phyloP scores from a whole-genome alignment of 2,797 vertebrate species.

The Smutsia temminckii region DNA sequence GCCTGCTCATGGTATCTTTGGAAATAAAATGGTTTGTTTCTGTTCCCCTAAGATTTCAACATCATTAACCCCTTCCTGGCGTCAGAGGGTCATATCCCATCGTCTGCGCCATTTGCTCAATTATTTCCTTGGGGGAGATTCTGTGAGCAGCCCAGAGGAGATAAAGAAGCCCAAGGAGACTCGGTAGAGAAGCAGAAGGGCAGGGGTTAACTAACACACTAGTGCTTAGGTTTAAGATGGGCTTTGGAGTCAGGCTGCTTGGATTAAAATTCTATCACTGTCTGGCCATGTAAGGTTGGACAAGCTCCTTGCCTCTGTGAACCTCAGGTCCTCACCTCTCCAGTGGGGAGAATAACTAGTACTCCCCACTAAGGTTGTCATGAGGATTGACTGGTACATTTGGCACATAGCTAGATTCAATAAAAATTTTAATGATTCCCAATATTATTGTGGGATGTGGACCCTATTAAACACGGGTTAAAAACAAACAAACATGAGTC shows the following conservation, averaged over 20 bases:
- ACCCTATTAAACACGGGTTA: background rate
- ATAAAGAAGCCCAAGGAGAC: background rate
- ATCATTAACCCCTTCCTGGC: constrained; percentile 26
- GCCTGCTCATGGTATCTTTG: background rate
- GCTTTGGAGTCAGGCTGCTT: background rate
- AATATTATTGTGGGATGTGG: background rate
- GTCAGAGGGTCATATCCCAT: background rate
- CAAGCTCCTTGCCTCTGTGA: background rate
- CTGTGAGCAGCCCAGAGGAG: background rate
- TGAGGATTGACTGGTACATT: background rate
- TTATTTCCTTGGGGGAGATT: background rate
- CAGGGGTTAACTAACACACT: background rate
- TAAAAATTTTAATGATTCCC: background rate
- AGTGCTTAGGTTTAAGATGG: background rate
- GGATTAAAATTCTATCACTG: background rate
- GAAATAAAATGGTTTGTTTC: background rate
- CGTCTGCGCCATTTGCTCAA: background rate
- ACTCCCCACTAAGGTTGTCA: background rate
- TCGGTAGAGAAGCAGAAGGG: background rate
- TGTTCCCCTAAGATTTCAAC: background rate
- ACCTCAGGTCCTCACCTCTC: background rate
- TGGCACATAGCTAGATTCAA: background rate
- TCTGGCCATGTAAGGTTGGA: background rate
- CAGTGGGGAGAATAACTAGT: background rate
- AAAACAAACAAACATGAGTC: background rate